Evolutionary conservation across 2,113 vertebrate genomes (phyloP), one percentile per base, ranked within the genome.

Genomic region (Ahaetulla prasina): DNA sequence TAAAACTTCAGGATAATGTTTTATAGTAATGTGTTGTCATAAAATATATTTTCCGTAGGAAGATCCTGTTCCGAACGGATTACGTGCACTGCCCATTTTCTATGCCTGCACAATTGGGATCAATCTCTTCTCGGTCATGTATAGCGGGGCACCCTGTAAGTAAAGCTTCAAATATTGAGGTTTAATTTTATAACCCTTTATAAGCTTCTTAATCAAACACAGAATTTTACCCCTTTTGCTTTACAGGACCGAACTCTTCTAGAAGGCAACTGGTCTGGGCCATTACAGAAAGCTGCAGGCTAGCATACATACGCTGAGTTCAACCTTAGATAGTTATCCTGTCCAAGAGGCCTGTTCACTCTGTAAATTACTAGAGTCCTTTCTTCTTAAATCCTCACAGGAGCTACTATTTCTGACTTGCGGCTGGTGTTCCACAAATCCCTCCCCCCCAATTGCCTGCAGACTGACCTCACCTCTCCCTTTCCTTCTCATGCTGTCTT

Each of bases 111-210:
- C 99, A 0, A 96, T 99, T 96, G 98, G 98, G 47, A 97, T 99
- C 96, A 99, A 99, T 96, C 97, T 99, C 52, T 99, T 99, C 97
- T 99, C 99, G 95, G 99, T 99, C 97, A 98, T 98, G 98, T 99
- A 98, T 88, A 99, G 98, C 2, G 99, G 99, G 87, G 98, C 98
- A 0, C 99, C 99, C 30, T 55, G 99, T 99, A 97, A 99, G 99
- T 98, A 95, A 14, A 11, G 50, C 1, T 43, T 85, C 93, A 43
- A 93, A 94, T 90, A 94, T 95, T 93, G 85, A 92, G 96, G 94
- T 91, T 97, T 25, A 94, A 88, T 95, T 97, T 52, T 68, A 63
- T 85, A 74, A 27, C 93, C 85, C 52, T 95, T 96, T 92, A 89
- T 54, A 10, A 94, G 96, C 98, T 96, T 97, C 97, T 96, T 94